Evolutionary conservation across 2,113 vertebrate genomes (phyloP), one percentile per base, ranked within the genome.

Genomic region (Alexandromys fortis): DNA sequence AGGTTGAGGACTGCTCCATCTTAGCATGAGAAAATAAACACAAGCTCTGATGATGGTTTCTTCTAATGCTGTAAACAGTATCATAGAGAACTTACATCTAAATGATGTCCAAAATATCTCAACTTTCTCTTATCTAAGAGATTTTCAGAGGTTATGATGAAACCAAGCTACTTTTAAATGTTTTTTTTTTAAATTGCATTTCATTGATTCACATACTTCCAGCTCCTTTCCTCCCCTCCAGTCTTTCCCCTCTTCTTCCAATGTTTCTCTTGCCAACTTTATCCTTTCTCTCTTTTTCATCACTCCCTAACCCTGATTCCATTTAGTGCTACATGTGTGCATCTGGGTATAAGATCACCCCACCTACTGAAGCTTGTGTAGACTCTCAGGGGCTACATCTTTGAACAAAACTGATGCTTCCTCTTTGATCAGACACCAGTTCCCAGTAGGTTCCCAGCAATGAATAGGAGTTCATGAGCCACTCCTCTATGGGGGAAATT

Each of bases 251-350:
- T 68, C 16, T 17, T 4, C 13, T 38, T 19, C 47, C 21, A 24
- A 2, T 1, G 7, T 21, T 10, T 72, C 52, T 13, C 45, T 26
- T 52, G 7, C 3, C 12, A 68, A 7, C 52, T 63, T 35, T 70
- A 77, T 76, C 38, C 2, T 47, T 11, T 7, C 3, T 82, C 7
- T 67, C 2, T 79, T 30, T 33, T 33, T 33, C 47, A 6, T 2
- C 12, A 30, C 11, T 2, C 1, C 5, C 42, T 24, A 3, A 3
- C 3, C 0, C 78, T 3, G 10, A 63, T 24, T 63, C n/a, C 13
- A 63, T 30, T 63, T 83, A 42, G 7, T 63, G 24, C 22, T 83
- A 30, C 14, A 0, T 83, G 24, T 63, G 13, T 63, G n/a, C 38
- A 13, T 38, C 21, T 82, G 58, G 7, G 7, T 26, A 38, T 42